Evolutionary conservation across 2,888 invertebrate species (phyloP), one percentile per base, ranked within the genome.

Genomic region (Philaethria dido): DNA sequence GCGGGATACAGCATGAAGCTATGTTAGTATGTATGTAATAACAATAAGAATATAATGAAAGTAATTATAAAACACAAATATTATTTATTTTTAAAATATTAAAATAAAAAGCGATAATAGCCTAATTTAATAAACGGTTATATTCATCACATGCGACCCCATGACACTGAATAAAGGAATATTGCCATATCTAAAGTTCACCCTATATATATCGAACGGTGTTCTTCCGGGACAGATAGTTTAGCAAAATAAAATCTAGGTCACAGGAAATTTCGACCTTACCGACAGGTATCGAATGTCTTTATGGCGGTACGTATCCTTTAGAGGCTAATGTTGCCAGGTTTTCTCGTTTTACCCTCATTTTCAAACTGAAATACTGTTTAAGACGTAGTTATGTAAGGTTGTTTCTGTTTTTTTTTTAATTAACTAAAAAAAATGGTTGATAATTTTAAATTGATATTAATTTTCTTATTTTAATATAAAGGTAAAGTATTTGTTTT

Each of bases 201-300:
- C 29, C 11, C 16, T 52, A 16, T 36, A 61, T 62, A 62, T 69
- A 69, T 69, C 62, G 61, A 64, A 69, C 68, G 69, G 57, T 59
- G 39, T 57, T 57, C 69, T 69, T 68, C 68, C 68, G 60, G 33
- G 8, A 36, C 29, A 66, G 69, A 68, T 68, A 68, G 60, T 68
- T 62, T 64, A 66, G 64, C 45, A 57, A 76, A 80, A 83, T 80
- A 81, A 83, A 83, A 87, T 87, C 79, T 85, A 84, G 86, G 86
- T 85, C 85, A 83, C 76, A 83, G 83, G 81, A 86, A 85, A 82
- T 80, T 84, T 79, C 74, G 75, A 80, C 68, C 62, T 64, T 69
- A 80, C 80, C 76, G 71, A 76, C 69, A 74, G 73, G 78, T 73
- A 77, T 18, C 42, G 48, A 44, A 59, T 50, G 36, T 45, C 57